These are phyloP conservation scores for Lithosia quadra DNA, from an alignment of 2,888 invertebrate genomes.

Conservation along the genomic window DNA sequence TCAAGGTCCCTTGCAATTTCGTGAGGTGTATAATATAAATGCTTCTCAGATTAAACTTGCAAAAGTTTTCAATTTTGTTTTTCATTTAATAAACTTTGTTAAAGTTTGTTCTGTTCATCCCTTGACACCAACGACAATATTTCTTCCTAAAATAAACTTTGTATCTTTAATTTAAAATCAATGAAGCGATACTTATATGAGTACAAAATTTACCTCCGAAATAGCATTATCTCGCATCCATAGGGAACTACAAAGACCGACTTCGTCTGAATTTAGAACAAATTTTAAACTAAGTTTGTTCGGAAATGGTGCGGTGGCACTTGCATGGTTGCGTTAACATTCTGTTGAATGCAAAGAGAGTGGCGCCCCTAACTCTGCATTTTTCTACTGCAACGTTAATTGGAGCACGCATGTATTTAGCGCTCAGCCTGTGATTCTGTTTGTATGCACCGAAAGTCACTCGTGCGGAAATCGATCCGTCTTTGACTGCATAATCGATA, in stretches of 20 bases:
- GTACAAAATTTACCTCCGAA: constrained; percentile 56
- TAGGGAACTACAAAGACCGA: constrained; percentile 60
- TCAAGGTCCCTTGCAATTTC: constrained; percentile 34
- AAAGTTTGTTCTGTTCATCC: constrained; percentile 28
- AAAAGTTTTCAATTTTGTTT: constrained; percentile 37
- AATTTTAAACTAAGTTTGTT: constrained; percentile 68
- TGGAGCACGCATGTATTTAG: constrained; percentile 60
- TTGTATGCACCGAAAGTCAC: constrained; percentile 62
- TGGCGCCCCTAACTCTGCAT: constrained; percentile 54
- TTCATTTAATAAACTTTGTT: constrained; percentile 32
- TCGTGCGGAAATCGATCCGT: constrained; percentile 63
- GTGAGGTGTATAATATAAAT: constrained; percentile 33
- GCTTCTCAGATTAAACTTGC: constrained; percentile 36
- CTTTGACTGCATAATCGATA: constrained; percentile 60
- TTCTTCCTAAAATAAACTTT: constrained; percentile 41
- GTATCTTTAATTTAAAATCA: constrained; percentile 55
- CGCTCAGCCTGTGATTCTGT: constrained; percentile 64
- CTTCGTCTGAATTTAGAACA: constrained; percentile 64
- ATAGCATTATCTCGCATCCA: constrained; percentile 63
- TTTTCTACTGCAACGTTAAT: constrained; percentile 61
- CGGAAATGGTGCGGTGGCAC: constrained; percentile 58
- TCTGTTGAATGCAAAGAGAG: constrained; percentile 58
- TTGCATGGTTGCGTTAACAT: constrained; percentile 60
- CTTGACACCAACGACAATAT: constrained; percentile 33
- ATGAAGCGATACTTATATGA: constrained; percentile 55